phyloP scores from a whole-genome alignment of 1,140 invertebrate genomes.

The Lucilia cuprina region DNA sequence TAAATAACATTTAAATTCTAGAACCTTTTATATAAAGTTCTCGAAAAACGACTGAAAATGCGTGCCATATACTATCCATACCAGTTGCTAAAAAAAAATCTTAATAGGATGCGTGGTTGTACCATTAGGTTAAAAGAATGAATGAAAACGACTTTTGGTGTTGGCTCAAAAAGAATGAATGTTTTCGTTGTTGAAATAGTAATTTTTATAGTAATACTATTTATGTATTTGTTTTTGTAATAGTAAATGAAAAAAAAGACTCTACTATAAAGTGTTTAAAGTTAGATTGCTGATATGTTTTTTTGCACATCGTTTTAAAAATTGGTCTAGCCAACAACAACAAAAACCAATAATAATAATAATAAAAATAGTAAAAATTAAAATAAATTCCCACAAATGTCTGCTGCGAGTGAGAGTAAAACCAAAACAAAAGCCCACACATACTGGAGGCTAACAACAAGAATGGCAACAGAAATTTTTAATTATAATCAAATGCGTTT shows the following conservation, averaged over 20 bases:
- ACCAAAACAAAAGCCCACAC: slow-evolving; percentile 6
- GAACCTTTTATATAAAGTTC: no score
- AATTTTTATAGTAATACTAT: neutral
- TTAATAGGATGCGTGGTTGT: neutral
- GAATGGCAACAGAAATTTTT: neutral
- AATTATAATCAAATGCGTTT: neutral
- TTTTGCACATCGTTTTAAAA: neutral
- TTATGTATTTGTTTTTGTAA: no score
- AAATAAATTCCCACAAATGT: neutral
- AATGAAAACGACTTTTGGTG: neutral
- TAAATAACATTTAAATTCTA: no score
- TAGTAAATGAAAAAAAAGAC: neutral
- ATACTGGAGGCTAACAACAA: neutral
- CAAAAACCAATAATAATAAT: neutral
- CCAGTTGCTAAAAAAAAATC: neutral
- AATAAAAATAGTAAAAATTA: neutral
- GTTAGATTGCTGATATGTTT: neutral
- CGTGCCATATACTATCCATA: no score
- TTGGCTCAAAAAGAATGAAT: neutral
- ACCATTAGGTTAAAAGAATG: neutral
- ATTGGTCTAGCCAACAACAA: neutral
- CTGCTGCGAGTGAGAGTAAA: neutral
- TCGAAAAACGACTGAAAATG: no score
- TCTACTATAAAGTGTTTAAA: neutral
- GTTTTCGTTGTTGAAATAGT: neutral